phyloP scores from a whole-genome alignment of 2,888 invertebrate genomes.

The Aphidoletes aphidimyza region DNA sequence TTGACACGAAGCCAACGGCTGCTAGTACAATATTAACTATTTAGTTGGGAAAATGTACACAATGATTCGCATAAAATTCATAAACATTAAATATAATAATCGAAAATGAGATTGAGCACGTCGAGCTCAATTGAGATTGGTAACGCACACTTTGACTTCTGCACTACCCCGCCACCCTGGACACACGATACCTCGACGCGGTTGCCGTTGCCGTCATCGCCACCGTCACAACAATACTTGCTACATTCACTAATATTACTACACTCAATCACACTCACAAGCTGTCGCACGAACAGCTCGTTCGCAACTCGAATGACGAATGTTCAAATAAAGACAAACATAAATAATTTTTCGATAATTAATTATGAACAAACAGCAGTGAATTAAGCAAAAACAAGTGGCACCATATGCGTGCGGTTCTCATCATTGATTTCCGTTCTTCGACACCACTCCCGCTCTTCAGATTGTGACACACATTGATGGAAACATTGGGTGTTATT shows the following conservation, averaged over 20 bases:
- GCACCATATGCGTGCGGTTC: not conserved
- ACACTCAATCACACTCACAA: no score
- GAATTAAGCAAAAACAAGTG: constrained; percentile 23
- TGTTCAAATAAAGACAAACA: constrained; percentile 42
- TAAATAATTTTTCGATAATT: constrained; percentile 38
- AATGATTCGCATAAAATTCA: constrained; percentile 20
- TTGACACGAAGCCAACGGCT: constrained; percentile 19
- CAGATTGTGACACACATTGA: not conserved
- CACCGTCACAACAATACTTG: no score
- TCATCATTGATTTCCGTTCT: no score
- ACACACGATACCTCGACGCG: no score
- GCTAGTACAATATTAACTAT: constrained; percentile 17
- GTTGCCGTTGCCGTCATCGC: not conserved
- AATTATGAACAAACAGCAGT: constrained; percentile 24
- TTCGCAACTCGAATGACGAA: not conserved
- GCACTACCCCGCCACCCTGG: no score
- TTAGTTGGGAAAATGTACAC: not conserved
- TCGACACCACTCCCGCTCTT: no score
- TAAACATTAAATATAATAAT: constrained; percentile 36
- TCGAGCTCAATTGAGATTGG: not conserved
- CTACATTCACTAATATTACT: no score
- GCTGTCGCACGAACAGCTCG: no score
- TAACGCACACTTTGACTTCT: constrained; percentile 2
- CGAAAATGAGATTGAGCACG: constrained; percentile 43
- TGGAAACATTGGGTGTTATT: no score